These are phyloP conservation scores for Falcunculus frontatus DNA, from an alignment of 2,113 vertebrate species.

Conservation along the genomic window DNA sequence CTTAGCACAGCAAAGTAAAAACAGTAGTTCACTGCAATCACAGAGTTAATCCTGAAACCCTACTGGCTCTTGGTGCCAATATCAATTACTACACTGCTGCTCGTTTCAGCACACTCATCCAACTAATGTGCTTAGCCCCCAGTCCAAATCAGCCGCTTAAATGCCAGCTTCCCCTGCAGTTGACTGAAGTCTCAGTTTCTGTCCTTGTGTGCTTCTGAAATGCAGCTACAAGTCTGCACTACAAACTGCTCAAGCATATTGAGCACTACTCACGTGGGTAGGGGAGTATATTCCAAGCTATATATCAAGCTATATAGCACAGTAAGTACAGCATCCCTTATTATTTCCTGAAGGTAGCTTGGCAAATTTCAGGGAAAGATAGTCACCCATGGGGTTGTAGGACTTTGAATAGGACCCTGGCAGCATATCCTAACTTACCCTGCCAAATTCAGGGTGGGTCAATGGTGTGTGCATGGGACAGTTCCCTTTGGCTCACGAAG, in stretches of 20 bases:
- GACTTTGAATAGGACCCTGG: not conserved
- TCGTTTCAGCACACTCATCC: not conserved
- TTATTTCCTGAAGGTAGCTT: not conserved
- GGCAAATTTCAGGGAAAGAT: not conserved
- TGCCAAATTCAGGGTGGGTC: not conserved
- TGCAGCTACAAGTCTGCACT: not conserved
- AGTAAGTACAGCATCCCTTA: not conserved
- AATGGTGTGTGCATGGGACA: not conserved
- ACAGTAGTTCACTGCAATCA: not conserved
- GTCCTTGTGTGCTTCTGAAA: not conserved
- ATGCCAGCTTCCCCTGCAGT: not conserved
- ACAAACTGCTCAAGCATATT: not conserved
- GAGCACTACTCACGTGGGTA: not conserved
- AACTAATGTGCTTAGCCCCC: not conserved
- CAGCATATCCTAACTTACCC: not conserved
- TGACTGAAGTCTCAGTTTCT: not conserved
- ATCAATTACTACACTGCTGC: not conserved
- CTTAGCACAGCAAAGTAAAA: not conserved
- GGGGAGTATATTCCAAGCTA: not conserved
- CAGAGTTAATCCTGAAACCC: slow-evolving; percentile 10
- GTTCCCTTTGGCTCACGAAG: not conserved
- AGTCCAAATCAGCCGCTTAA: not conserved
- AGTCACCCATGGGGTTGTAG: not conserved
- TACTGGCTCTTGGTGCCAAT: not conserved
- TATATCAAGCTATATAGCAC: not conserved